Evolutionary conservation across 1,140 invertebrate genomes (phyloP).

Genomic region (Drosophila kohkoa): DNA sequence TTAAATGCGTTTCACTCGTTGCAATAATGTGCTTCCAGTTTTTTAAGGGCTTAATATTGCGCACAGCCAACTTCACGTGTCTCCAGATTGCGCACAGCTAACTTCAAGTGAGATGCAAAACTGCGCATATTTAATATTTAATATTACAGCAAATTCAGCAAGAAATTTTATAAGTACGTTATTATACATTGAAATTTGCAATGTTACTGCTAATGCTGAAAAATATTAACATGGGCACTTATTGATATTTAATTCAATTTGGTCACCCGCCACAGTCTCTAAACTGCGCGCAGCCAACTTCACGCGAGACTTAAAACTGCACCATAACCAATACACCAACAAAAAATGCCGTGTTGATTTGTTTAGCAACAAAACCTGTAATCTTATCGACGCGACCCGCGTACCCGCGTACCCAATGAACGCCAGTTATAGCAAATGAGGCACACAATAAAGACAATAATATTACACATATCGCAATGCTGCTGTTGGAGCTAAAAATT

Average conservation of each 20-base stretch:
- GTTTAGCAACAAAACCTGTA: slow-evolving; percentile 33
- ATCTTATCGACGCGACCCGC: slow-evolving; percentile 58
- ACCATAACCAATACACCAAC: not conserved
- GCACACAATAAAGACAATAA: slow-evolving; percentile 17
- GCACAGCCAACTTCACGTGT: slow-evolving; percentile 23
- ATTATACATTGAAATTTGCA: no score
- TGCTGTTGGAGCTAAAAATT: slow-evolving; percentile 79
- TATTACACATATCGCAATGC: slow-evolving; percentile 51
- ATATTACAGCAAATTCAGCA: no score
- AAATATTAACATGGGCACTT: no score
- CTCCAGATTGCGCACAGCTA: not conserved
- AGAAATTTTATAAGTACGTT: no score
- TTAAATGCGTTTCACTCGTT: slow-evolving; percentile 29
- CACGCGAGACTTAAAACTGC: slow-evolving; percentile 8
- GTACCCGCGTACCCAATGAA: slow-evolving; percentile 32
- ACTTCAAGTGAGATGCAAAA: slow-evolving; percentile 1
- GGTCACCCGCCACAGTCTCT: no score
- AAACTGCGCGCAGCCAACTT: slow-evolving; percentile 22
- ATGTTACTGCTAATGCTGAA: no score
- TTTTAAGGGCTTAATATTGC: slow-evolving; percentile 20
- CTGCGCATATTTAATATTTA: slow-evolving; percentile 5
- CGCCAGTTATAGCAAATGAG: slow-evolving; percentile 46
- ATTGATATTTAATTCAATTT: no score
- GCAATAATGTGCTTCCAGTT: slow-evolving; percentile 44
- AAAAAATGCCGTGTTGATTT: slow-evolving; percentile 21